Evolutionary conservation across 1,140 invertebrate species (phyloP).

Genomic region (honey bee (Apis mellifera)): Amel_HAv3.1 CM009931.2:2626501-2627000

Average conservation of each 20-base stretch:
- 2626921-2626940: slow-evolving; percentile 81
- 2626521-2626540: too few species aligned
- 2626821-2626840: slow-evolving; percentile 26
- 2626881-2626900: slow-evolving; percentile 80
- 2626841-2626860: slow-evolving; percentile 58
- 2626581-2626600: too few species aligned
- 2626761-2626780: neutral
- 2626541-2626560: too few species aligned
- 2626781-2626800: slow-evolving; percentile 41
- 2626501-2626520: too few species aligned
- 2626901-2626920: slow-evolving; percentile 80
- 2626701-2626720: neutral
- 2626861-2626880: slow-evolving; percentile 77
- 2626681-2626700: neutral
- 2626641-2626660: too few species aligned
- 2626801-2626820: slow-evolving; percentile 46
- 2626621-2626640: too few species aligned
- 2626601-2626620: too few species aligned
- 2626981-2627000: slow-evolving; percentile 74
- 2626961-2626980: slow-evolving; percentile 77
- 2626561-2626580: too few species aligned
- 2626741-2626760: neutral
- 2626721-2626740: neutral
- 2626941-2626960: slow-evolving; percentile 81
- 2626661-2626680: too few species aligned